phyloP scores from a whole-genome alignment of 92 coral and sea anemone species.

The Paragorgia papillata region DNA sequence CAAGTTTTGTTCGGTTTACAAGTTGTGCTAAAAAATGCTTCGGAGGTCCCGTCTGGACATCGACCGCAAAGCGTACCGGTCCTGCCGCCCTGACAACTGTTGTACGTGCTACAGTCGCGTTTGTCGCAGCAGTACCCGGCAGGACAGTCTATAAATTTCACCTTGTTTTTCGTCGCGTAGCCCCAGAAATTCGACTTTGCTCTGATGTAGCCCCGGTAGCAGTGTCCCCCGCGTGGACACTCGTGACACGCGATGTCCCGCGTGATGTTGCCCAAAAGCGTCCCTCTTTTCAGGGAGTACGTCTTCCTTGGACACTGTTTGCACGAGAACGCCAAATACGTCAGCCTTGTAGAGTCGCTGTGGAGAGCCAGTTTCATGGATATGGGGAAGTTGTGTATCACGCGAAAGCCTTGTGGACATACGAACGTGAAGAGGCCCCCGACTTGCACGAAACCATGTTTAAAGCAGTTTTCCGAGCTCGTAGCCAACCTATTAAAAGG shows the following conservation, averaged over 20 bases:
- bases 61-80: slow-evolving; percentile 22
- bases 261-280: not conserved
- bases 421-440: not conserved
- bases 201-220: not conserved
- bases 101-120: not conserved
- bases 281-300: slow-evolving; percentile 5
- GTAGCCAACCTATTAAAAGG: not conserved
- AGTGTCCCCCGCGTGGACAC: slow-evolving; percentile 21
- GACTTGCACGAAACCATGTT: not conserved
- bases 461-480: too few species aligned
- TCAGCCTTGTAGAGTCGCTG: not conserved
- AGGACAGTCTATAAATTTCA: slow-evolving; percentile 21
- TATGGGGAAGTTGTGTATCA: not conserved
- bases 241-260: slow-evolving; percentile 5
- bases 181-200: slow-evolving; percentile 20
- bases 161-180: not conserved
- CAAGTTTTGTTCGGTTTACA: slow-evolving; percentile 8
- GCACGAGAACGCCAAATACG: not conserved
- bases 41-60: slow-evolving; percentile 14
- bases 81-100: not conserved
- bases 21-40: slow-evolving; percentile 8
- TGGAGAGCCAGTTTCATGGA: not conserved
- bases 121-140: slow-evolving; percentile 3
- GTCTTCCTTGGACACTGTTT: slow-evolving; percentile 4
- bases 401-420: slow-evolving; percentile 10